Conservation (phyloP, 2,113 vertebrate species). For the Climacteris rufus region DNA sequence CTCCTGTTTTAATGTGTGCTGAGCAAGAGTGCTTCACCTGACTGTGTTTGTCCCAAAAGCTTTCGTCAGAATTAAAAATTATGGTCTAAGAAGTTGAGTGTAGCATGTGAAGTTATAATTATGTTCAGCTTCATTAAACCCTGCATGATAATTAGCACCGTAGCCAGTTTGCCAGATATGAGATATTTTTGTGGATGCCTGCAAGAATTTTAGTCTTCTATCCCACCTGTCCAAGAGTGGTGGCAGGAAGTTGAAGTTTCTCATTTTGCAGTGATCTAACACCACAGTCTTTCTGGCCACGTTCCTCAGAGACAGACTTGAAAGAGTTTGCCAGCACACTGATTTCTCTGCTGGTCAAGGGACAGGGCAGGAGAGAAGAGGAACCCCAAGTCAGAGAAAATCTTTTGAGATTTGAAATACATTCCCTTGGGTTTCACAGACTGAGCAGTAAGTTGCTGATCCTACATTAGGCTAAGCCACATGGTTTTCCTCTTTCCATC, state of each 20-base stretch:
- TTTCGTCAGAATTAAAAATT: neutral
- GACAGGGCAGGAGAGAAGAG: neutral
- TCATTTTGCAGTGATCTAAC: neutral
- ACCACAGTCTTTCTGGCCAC: neutral
- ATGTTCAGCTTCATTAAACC: neutral
- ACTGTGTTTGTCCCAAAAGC: neutral
- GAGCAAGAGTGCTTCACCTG: neutral
- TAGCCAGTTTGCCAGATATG: neutral
- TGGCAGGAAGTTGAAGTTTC: neutral
- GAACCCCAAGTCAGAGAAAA: neutral
- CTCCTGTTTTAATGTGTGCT: neutral
- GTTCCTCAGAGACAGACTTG: neutral
- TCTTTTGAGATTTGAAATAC: neutral
- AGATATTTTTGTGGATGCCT: neutral
- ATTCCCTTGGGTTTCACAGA: neutral
- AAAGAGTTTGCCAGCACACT: neutral
- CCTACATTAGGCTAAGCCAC: neutral
- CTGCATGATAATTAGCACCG: neutral
- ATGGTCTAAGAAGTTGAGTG: neutral
- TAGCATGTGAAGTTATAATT: neutral
- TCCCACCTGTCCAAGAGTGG: neutral
- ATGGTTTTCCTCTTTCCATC: neutral
- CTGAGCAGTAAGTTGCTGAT: neutral
- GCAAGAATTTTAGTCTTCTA: neutral
- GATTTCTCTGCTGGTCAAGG: neutral